Base-by-base conservation (phyloP, 2,888 invertebrate species). In the Ormyrus pomaceus region DNA sequence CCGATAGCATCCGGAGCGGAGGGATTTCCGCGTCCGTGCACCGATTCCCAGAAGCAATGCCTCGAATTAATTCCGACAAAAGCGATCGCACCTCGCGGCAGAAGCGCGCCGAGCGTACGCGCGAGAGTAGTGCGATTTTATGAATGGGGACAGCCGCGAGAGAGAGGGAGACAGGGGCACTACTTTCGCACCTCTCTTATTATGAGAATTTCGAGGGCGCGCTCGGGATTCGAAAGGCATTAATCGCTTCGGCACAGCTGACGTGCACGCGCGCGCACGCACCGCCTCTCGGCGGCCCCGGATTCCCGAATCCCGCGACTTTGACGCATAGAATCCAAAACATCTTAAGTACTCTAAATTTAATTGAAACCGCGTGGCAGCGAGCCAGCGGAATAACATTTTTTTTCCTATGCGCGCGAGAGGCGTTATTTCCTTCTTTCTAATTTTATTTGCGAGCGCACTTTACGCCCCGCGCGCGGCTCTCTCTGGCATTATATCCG, bases 301-400 rank as follows among this genome's bases (percentile, higher is more conserved):
- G 71, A 80, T 80, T 80, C 69, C 66, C 48, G 66, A 56, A 66
- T 71, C 72, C 19, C 19, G 0, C 34, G 71, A 68, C 71, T 70
- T 75, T 79, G 72, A 78, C 77, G 77, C 70, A 62, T 64, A 79
- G 69, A 79, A 79, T 79, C 45, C 71, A 66, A 65, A 76, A 80
- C 75, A 71, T 80, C 71, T 76, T 76, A 72, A 80, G 72, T 76
- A 76, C 80, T 80, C 80, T 76, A 68, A 76, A 76, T 80, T 80
- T 80, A 80, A 80, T 80, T 80, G 71, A 80, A 80, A 72, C 55
- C 64, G 10, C 45, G 5, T 80, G 71, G 80, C 73, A 51, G 8
- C 13, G 6, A 5, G 79, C 79, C 79, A 79, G 69, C 19, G 11
- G 69, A 79, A 61, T 45, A 69, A 62, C 68, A 79, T 68, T 79